Conservation (phyloP, 2,113 vertebrate species). For the Albula goreensis region DNA sequence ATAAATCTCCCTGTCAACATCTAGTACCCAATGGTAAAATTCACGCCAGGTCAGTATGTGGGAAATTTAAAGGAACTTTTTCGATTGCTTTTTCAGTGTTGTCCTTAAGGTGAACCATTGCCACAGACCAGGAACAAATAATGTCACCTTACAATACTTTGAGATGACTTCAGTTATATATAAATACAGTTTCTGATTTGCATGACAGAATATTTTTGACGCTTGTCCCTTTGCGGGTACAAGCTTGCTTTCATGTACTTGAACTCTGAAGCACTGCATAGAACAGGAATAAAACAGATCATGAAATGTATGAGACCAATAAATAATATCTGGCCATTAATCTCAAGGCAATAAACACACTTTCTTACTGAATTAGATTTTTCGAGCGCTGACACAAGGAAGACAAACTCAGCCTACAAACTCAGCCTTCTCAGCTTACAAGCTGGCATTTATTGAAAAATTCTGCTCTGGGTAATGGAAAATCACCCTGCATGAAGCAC, state of each 20-base stretch:
- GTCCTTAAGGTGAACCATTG: background rate
- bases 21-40: conserved; percentile 29
- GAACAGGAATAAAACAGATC: background rate
- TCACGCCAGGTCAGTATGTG: conserved; percentile 14
- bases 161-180: too few relatives aligned
- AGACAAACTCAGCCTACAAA: conserved; percentile 42
- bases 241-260: conserved; percentile 26
- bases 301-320: background rate
- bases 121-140: background rate
- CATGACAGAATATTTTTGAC: conserved; percentile 10
- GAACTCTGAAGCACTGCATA: conserved; percentile 42
- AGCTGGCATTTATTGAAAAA: conserved; percentile 7
- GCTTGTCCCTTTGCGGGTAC: conserved; percentile 26
- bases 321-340: background rate
- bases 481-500: conserved; percentile 37
- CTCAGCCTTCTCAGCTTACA: background rate
- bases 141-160: background rate
- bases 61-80: conserved; percentile 17
- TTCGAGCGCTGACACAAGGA: conserved; percentile 38
- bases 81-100: background rate
- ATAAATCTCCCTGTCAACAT: conserved; percentile 32
- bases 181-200: background rate
- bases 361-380: conserved; percentile 46
- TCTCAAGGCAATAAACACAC: conserved; percentile 43
- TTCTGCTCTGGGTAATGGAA: conserved; percentile 39